A percentile compares a stretch with the other conserved stretches of the same genome.
Evolutionary conservation across 2,888 invertebrate species (phyloP).

Genomic region (Pantelozetes paolii): DNA sequence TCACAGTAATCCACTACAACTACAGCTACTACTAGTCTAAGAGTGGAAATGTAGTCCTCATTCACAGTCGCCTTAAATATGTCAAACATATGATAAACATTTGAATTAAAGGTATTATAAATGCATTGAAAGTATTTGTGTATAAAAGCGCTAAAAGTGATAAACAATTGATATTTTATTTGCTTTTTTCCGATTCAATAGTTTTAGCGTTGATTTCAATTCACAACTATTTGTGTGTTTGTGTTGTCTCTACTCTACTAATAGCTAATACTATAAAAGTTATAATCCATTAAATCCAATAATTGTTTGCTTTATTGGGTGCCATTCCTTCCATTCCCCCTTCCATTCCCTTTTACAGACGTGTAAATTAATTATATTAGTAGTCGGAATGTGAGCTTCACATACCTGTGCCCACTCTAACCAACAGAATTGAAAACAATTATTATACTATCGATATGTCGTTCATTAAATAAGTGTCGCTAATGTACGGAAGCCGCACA

Average conservation of each 20-base stretch:
- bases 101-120: background rate
- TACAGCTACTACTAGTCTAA: too few species aligned
- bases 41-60: too few species aligned
- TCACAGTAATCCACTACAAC: too few species aligned
- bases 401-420: background rate
- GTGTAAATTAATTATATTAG: constrained; percentile 4
- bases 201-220: constrained; percentile 6
- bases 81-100: background rate
- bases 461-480: background rate
- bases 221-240: background rate
- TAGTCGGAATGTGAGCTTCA: background rate
- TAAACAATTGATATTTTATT: background rate
- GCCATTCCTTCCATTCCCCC: too few species aligned
- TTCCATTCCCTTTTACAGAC: constrained; percentile 4
- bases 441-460: background rate
- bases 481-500: constrained; percentile 5
- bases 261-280: background rate
- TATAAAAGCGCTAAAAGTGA: background rate
- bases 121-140: background rate
- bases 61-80: background rate
- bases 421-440: background rate
- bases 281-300: constrained; percentile 19
- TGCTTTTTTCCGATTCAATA: background rate
- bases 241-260: background rate
- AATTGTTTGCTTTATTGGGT: background rate